Base-by-base conservation (phyloP, 37 sponge, comb jelly and placozoan species). In the Spongilla lacustris region DNA sequence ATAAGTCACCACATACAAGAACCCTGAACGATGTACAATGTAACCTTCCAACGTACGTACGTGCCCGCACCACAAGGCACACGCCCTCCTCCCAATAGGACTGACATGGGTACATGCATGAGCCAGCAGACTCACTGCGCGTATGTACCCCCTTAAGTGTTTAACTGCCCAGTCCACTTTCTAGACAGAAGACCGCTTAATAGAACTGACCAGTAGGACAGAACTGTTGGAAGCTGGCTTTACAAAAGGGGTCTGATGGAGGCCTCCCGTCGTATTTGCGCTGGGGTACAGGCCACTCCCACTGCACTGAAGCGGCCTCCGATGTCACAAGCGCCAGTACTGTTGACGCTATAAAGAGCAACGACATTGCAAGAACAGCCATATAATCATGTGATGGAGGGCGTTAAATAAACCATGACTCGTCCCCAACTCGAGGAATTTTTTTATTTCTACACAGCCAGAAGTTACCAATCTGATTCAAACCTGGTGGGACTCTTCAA, bases 231-330 rank as follows among this genome's bases (percentile, higher is more conserved):
- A 41, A 73, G 30, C 28, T 12, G 73, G 80, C 83, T 76, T 85
- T 74, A 36, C 90, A 90, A 76, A 67, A 90, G 6, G 86, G 76
- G 86, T 90, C 78, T 26, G 85, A 70, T 9, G 68, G 74, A 50
- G 88, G 83, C 67, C 88, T 66, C n/a, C 46, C 21, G 25, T 73
- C 24, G 50, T 88, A 66, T 23, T 83, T 71, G 83, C 68, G 35
- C 77, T 88, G 82, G 21, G 88, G 88, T 35, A 82, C 77, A 17
- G 88, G 88, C 88, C 88, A 88, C 22, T 75, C 36, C 58, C 58
- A 58, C 58, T 58, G 58, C 58, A 17, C 58, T 17, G 58, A 58
- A 58, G 58, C 21, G 19, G 58, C 58, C 58, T 14, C 14, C 58
- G 58, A 58, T 10, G 58, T 17, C 1, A 14, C 58, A 1, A 58